Evolutionary conservation across 2,888 invertebrate genomes (phyloP).

Genomic region (Dusona sp.): DNA sequence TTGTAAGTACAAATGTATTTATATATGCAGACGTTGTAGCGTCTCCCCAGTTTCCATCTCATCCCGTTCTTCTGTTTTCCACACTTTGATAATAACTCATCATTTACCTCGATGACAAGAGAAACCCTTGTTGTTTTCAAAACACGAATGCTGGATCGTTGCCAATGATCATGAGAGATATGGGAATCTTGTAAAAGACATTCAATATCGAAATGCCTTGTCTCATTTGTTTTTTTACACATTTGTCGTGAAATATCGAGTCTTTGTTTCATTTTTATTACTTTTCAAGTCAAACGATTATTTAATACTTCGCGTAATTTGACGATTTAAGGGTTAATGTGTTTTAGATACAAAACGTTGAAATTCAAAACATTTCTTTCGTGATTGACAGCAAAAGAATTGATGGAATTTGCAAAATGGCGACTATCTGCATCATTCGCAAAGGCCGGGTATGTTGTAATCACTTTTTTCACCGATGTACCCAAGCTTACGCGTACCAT

Average conservation of each 20-base stretch:
- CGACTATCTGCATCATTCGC: neutral
- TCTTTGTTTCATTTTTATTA: neutral
- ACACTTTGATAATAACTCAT: slow-evolving; percentile 55
- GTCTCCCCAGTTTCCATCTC: slow-evolving; percentile 17
- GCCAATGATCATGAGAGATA: slow-evolving; percentile 49
- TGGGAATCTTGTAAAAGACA: slow-evolving; percentile 29
- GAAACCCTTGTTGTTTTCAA: slow-evolving; percentile 45
- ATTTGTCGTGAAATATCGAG: neutral
- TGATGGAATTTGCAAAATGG: neutral
- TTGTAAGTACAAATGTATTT: neutral
- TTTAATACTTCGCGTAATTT: neutral
- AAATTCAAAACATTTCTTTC: neutral
- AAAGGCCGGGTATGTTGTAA: neutral
- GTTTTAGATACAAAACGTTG: neutral
- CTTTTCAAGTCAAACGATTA: neutral
- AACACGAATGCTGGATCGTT: slow-evolving; percentile 42
- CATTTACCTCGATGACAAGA: slow-evolving; percentile 55
- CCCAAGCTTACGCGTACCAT: neutral
- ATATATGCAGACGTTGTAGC: slow-evolving; percentile 14
- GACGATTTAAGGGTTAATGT: neutral
- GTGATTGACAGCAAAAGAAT: neutral
- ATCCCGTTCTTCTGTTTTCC: slow-evolving; percentile 29
- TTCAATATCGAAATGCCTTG: slow-evolving; percentile 25
- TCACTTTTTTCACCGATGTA: neutral
- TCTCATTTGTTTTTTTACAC: neutral